Evolutionary conservation across 2,113 vertebrate species (phyloP).

Genomic region (Sarotherodon lohbergeri): DNA sequence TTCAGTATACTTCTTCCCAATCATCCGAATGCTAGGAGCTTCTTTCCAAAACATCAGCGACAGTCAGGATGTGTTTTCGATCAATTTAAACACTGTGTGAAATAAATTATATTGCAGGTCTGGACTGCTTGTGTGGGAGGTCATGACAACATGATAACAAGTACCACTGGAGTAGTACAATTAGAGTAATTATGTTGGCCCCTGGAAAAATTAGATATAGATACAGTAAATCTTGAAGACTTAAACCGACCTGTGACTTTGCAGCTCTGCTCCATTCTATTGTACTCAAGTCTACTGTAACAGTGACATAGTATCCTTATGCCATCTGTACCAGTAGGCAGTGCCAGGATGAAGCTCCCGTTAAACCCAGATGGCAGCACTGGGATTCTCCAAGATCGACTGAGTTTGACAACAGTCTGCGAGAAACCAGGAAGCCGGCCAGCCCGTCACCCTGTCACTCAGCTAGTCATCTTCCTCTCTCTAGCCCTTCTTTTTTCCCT

Average conservation of each 20-base stretch:
- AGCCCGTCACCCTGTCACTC: slow-evolving; percentile 2
- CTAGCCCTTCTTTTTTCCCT: not conserved
- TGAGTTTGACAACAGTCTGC: slow-evolving; percentile 60
- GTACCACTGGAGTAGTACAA: not conserved
- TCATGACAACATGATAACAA: not conserved
- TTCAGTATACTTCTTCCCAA: not conserved
- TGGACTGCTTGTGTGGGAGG: not conserved
- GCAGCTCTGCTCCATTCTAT: not conserved
- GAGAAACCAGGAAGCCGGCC: slow-evolving; percentile 28
- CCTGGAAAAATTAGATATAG: not conserved
- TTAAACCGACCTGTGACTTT: not conserved
- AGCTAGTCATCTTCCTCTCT: not conserved
- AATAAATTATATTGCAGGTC: not conserved
- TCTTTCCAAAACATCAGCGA: not conserved
- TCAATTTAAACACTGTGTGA: not conserved
- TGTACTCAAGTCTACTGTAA: not conserved
- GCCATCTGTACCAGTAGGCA: slow-evolving; percentile 44
- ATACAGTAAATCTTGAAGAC: not conserved
- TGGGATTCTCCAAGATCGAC: slow-evolving; percentile 52
- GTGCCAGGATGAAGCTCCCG: slow-evolving; percentile 19
- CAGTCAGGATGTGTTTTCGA: not conserved
- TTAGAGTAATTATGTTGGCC: not conserved
- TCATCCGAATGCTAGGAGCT: not conserved
- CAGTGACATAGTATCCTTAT: slow-evolving; percentile 39
- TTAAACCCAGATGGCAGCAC: slow-evolving; percentile 41